Conservation (phyloP, 1,140 invertebrate species). For the Parasteatoda tepidariorum region DNA sequence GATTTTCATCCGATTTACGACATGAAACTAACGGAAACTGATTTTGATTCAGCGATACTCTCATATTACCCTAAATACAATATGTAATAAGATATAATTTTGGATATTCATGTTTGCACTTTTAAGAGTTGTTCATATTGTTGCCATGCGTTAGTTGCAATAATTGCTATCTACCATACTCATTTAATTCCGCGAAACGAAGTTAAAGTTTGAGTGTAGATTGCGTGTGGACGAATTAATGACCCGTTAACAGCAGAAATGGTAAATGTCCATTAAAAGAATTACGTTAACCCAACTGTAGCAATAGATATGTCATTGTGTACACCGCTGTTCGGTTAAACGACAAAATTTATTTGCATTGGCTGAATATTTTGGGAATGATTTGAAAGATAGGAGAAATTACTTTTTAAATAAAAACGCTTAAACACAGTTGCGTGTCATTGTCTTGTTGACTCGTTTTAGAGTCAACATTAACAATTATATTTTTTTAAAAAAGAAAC, state of each 20-base stretch:
- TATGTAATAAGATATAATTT: too few species aligned
- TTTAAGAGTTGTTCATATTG: too few species aligned
- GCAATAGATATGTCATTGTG: neutral
- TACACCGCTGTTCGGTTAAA: neutral
- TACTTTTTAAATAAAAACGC: neutral
- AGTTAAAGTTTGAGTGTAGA: neutral
- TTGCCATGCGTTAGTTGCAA: too few species aligned
- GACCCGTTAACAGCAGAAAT: slow-evolving; percentile 24
- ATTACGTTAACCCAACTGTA: slow-evolving; percentile 7
- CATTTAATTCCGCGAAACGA: too few species aligned
- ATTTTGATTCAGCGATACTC: too few species aligned
- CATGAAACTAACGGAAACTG: too few species aligned
- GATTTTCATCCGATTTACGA: too few species aligned
- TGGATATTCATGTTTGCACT: too few species aligned
- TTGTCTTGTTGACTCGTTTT: slow-evolving; percentile 27
- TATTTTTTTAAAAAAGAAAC: neutral
- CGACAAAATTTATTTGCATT: neutral
- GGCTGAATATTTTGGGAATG: neutral
- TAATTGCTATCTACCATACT: too few species aligned
- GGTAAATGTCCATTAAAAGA: slow-evolving; percentile 39
- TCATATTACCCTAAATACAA: too few species aligned
- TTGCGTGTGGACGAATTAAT: slow-evolving; percentile 32
- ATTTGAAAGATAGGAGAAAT: neutral
- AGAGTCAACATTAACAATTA: slow-evolving; percentile 22
- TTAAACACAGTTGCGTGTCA: slow-evolving; percentile 6